Conservation (phyloP, 2,797 vertebrate species). For the Sebastes aleutianus region DNA sequence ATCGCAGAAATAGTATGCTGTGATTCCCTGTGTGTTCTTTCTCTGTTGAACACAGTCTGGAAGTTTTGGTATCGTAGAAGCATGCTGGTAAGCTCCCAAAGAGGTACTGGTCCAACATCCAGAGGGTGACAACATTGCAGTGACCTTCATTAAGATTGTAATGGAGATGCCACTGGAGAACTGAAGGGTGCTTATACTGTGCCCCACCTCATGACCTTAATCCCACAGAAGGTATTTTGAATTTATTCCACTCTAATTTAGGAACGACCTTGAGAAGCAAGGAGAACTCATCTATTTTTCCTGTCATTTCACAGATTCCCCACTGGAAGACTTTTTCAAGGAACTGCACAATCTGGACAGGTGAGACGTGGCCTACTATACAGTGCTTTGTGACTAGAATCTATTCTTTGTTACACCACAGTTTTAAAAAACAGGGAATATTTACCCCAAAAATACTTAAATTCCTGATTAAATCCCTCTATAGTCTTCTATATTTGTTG, state of each 20-base stretch:
- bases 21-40: background rate
- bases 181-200: background rate
- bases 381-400: background rate
- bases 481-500: background rate
- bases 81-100: background rate
- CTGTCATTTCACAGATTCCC: background rate
- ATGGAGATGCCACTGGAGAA: background rate
- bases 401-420: background rate
- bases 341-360: background rate
- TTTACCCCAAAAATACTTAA: background rate
- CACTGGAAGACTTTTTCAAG: background rate
- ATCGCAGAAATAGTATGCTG: background rate
- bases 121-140: background rate
- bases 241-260: background rate
- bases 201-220: background rate
- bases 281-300: background rate
- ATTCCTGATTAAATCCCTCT: background rate
- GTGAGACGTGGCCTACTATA: background rate
- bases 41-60: background rate
- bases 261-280: background rate
- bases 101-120: background rate
- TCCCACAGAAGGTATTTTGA: background rate
- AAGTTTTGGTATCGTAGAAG: background rate
- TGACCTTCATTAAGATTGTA: background rate
- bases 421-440: background rate